Base-by-base conservation (phyloP, 2,113 vertebrate species). In the Sinocyclocheilus rhinocerous region DNA sequence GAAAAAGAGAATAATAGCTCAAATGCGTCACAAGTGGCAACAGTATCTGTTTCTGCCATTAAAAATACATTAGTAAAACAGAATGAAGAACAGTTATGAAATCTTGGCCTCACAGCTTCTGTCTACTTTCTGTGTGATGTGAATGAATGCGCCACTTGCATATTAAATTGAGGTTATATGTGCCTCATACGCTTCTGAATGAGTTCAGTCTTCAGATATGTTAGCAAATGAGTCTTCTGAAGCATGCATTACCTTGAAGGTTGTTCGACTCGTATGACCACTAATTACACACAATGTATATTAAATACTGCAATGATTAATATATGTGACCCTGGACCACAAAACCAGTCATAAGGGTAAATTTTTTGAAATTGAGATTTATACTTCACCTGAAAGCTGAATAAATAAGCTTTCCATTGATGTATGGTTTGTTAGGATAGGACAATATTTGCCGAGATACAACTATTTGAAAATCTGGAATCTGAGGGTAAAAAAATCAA, bases 1-100 rank as follows among this genome's bases (percentile, higher is more conserved):
- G 50, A 72, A 67, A 84, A 83, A 59, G 50, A 86, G 48, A 86
- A 86, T 79, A 84, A 80, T 73, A 59, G 76, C 65, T 29, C 13
- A 80, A 72, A 63, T 61, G 33, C 15, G 67, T 70, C 76, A 70
- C 77, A 69, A 75, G 76, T 61, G 16, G 36, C 36, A 81, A 61
- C 50, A 45, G 18, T 73, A 59, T 69, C 50, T 59, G 77, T n/a
- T 79, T 39, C 33, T 73, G 39, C 33, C 67, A 33, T 81, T 81
- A 81, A 81, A 73, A 81, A 81, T 59, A 57, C 85, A 81, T 86
- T 67, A 73, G 67, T 59, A 10, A 55, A 45, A 73, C 20, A 39
- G 63, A 72, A 72, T 13, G 45, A 39, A 57, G 48, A 80, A 69
- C 33, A 11, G 57, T 29, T 84, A 22, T 33, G 9, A 78, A 69